Percentiles rank a stretch among this genome's conserved stretches.
Conservation (phyloP, 1,140 invertebrate species). For the Hyles euphorbiae region DNA sequence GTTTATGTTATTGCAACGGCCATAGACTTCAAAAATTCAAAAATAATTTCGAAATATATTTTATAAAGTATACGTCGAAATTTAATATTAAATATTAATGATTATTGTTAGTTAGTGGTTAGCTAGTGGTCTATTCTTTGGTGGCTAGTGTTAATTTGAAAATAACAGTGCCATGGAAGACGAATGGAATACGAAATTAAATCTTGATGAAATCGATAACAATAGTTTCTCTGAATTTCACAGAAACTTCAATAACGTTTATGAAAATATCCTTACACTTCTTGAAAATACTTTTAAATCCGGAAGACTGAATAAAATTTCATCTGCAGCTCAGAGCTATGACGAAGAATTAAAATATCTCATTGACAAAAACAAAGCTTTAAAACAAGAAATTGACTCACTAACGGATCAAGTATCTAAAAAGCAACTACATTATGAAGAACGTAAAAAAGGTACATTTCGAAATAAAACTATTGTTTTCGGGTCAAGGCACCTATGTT, state of each 20-base stretch:
- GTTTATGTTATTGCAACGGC: too few species aligned
- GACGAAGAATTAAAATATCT: slow-evolving; percentile 49
- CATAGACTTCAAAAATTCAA: too few species aligned
- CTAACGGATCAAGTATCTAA: slow-evolving; percentile 40
- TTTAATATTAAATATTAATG: too few species aligned
- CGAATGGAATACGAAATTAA: slow-evolving; percentile 1
- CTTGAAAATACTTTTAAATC: slow-evolving; percentile 30
- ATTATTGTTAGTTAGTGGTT: too few species aligned
- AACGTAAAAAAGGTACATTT: slow-evolving; percentile 42
- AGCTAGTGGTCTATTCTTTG: too few species aligned
- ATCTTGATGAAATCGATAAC: slow-evolving; percentile 22
- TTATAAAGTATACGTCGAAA: too few species aligned
- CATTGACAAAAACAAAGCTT: slow-evolving; percentile 43
- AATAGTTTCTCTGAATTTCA: slow-evolving; percentile 31
- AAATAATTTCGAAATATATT: too few species aligned
- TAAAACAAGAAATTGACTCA: slow-evolving; percentile 43
- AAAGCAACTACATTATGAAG: slow-evolving; percentile 48
- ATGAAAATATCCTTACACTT: slow-evolving; percentile 30
- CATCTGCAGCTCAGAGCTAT: slow-evolving; percentile 30
- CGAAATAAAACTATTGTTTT: too few species aligned
- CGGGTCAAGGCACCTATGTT: too few species aligned
- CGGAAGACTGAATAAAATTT: slow-evolving; percentile 20
- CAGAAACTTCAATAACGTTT: slow-evolving; percentile 23
- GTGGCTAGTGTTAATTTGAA: too few species aligned
- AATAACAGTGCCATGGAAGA: background rate